These are phyloP conservation scores for Cybosia mesomella DNA, from an alignment of 2,888 invertebrate species.

Conservation along the genomic window DNA sequence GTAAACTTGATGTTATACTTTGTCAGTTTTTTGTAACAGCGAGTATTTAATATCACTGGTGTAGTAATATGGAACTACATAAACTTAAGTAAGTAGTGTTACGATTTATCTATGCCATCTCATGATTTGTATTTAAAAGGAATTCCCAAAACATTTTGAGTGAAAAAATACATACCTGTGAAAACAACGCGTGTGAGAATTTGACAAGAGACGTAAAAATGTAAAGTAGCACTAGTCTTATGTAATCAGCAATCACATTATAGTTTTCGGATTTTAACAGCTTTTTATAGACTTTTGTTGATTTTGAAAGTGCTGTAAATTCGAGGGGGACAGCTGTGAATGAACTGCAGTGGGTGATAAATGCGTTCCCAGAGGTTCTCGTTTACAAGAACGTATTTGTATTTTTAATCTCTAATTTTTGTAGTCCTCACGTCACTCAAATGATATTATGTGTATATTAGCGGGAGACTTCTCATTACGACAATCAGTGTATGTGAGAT, in stretches of 20 bases:
- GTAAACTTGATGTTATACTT: conserved; percentile 22
- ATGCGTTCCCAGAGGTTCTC: not conserved
- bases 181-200: no score
- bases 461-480: no score
- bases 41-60: conserved; percentile 13
- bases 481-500: not conserved
- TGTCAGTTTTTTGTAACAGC: conserved; percentile 20
- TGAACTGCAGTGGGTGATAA: not conserved
- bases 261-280: not conserved
- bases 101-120: not conserved
- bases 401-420: no score
- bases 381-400: not conserved
- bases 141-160: no score
- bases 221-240: no score
- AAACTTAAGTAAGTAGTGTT: not conserved
- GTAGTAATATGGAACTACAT: conserved; percentile 24
- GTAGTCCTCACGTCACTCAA: no score
- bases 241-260: not conserved
- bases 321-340: not conserved
- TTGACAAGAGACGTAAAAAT: no score
- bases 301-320: not conserved
- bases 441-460: no score
- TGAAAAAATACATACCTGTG: no score
- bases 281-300: not conserved
- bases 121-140: not conserved